Evolutionary conservation across 2,113 vertebrate species (phyloP), one percentile per base, ranked within the genome.

Genomic region (Neodon shergylaensis): DNA sequence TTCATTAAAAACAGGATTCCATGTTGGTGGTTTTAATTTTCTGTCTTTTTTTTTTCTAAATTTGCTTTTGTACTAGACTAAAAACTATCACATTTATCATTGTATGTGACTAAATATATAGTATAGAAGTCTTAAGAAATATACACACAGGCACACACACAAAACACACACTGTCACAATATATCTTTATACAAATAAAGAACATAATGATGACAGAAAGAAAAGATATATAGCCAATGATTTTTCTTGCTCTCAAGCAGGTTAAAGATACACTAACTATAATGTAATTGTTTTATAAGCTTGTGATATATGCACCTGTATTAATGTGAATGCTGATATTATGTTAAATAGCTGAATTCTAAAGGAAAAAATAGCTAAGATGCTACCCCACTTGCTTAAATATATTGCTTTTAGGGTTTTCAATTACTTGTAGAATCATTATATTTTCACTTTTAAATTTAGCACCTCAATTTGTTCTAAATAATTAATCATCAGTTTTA

Each of bases 361-460:
- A 4, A 88, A 24, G n/a, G 19, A n/a, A 61, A 90, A 81, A 95
- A 92, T 47, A 73, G 94, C 22, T 78, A 39, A 83, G 22, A 82
- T 16, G 9, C 9, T 90, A 93, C 3, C 21, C 3, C 63, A 87
- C 94, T 96, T 93, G 66, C 47, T 5, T 88, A 54, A 84, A 79
- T 88, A 92, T 68, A 65, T 7, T 76, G 3, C 3, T 52, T 87
- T 86, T 96, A 90, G n/a, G 22, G 22, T 88, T 91, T 93, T 77
- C 24, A 93, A 49, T 79, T 95, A 77, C 26, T 91, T 97, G 83
- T 82, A 36, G 88, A 85, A 88, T 66, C 0, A 73, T 76, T 54
- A 36, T 47, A 90, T 90, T 4, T 88, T 81, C n/a, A 77, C 42
- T 73, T 96, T 91, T 88, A 97, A 88, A 93, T 93, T 93, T 94